Base-by-base conservation (phyloP, 2,113 vertebrate genomes). In the Anas platyrhynchos region DNA sequence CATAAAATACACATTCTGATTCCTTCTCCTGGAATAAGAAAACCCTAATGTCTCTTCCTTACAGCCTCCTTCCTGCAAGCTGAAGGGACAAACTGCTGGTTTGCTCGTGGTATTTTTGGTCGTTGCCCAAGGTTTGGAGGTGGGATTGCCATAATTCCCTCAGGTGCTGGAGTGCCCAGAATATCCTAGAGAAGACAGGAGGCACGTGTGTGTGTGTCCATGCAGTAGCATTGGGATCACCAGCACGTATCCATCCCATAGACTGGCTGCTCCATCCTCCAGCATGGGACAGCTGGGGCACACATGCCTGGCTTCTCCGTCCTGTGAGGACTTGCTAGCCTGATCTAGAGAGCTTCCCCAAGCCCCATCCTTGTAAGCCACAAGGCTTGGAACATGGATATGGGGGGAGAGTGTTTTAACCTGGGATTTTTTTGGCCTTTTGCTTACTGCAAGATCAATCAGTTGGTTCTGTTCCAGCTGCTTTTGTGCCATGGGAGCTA, bases 351-450 rank as follows among this genome's bases (percentile, higher is more conserved):
- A 84, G 8, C 20, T 8, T 81, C 7, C 16, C 13, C 16, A 1
- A 0, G 0, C 26, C 36, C 34, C 46, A 67, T 52, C 65, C 1
- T 1, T 58, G 50, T 63, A 34, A 74, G n/a, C 13, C 0, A 10
- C 61, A 18, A 41, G 61, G 4, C 36, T 63, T 38, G 14, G 13
- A 11, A 1, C 21, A 4, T 7, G 11, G 36, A 36, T 32, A 26
- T 6, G 2, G 31, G 27, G 21, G 5, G 2, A 8, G 34, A 66
- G 18, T 54, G 15, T 72, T 93, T 91, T 55, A 83, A 48, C 7
- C 7, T 46, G 26, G 14, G 3, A 0, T 2, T 27, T 48, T 38
- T 67, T 86, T 52, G 62, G 13, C 54, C 18, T 91, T 89, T 71
- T 77, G 18, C 41, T 66, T 83, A 62, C 27, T 65, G 50, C n/a